Conservation (phyloP, 2,797 vertebrate genomes). For the Gallinago stenura region DNA sequence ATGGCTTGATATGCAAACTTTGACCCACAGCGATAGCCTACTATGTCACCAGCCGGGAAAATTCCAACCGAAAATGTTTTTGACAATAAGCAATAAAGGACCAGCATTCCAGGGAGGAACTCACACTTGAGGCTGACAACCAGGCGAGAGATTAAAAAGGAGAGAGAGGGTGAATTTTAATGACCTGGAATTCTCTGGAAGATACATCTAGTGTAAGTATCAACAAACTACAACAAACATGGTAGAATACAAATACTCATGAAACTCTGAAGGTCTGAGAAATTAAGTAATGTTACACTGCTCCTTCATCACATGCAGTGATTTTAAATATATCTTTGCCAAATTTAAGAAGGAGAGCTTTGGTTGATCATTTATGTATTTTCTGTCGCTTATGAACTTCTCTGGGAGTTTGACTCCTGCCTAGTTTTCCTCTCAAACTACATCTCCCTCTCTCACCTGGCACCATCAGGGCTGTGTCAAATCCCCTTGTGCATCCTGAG, state of each 20-base stretch:
- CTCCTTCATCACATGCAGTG: background rate
- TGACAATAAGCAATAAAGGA: constrained; percentile 71
- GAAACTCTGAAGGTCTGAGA: background rate
- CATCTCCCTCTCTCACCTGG: background rate
- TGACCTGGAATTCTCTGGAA: constrained; percentile 70
- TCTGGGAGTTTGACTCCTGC: background rate
- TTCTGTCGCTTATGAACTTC: background rate
- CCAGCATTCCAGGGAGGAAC: constrained; percentile 71
- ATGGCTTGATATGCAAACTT: constrained; percentile 72
- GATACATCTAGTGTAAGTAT: constrained; percentile 15
- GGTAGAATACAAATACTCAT: accelerated
- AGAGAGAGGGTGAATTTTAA: constrained; percentile 37
- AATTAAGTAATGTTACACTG: background rate
- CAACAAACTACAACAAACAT: background rate
- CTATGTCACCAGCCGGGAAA: constrained; percentile 55
- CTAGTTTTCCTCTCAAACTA: constrained; percentile 8
- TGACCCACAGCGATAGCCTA: constrained; percentile 57
- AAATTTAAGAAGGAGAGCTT: constrained; percentile 11
- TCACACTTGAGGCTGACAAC: constrained; percentile 25
- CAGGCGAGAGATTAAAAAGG: constrained; percentile 40
- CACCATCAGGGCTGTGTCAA: background rate
- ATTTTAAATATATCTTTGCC: background rate
- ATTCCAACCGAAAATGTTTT: constrained; percentile 45
- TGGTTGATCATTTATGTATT: background rate
- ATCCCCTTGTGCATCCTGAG: background rate